Percentiles rank a stretch among this genome's conserved stretches.
Evolutionary conservation across 2,888 invertebrate genomes (phyloP).

Genomic region (Heliconius hortense): DNA sequence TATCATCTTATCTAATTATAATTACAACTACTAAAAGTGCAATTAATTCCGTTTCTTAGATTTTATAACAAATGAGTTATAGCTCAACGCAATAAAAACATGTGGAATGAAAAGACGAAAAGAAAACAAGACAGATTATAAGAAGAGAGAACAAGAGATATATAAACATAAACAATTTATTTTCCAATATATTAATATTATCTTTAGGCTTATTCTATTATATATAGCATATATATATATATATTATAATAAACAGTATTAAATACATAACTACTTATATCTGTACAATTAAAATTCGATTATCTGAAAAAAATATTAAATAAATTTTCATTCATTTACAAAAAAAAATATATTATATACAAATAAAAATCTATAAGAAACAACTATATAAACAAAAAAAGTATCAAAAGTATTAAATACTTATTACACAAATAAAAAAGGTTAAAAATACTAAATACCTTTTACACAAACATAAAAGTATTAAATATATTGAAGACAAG

Average conservation of each 20-base stretch:
- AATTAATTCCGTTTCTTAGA: too few relatives aligned
- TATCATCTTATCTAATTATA: too few relatives aligned
- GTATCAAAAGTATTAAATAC: background rate
- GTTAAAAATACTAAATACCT: background rate
- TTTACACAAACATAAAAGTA: background rate
- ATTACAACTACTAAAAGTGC: too few relatives aligned
- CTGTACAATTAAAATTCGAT: background rate
- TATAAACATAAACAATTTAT: background rate
- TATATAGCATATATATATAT: background rate
- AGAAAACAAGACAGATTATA: background rate
- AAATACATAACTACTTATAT: background rate
- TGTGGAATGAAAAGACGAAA: background rate
- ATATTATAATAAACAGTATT: background rate
- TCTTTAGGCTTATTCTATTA: constrained; percentile 4
- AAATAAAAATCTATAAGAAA: background rate
- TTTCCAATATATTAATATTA: background rate
- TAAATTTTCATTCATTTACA: too few relatives aligned
- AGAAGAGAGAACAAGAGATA: too few relatives aligned
- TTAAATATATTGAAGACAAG: background rate
- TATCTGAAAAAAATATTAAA: too few relatives aligned
- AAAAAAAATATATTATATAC: too few relatives aligned
- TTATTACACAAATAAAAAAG: background rate
- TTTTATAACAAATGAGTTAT: too few relatives aligned
- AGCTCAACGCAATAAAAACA: too few relatives aligned
- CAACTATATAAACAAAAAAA: background rate